Percentiles rank a stretch among this genome's conserved stretches.
Conservation (phyloP, 2,888 invertebrate species). For the Hipparchia sbordonii region DNA sequence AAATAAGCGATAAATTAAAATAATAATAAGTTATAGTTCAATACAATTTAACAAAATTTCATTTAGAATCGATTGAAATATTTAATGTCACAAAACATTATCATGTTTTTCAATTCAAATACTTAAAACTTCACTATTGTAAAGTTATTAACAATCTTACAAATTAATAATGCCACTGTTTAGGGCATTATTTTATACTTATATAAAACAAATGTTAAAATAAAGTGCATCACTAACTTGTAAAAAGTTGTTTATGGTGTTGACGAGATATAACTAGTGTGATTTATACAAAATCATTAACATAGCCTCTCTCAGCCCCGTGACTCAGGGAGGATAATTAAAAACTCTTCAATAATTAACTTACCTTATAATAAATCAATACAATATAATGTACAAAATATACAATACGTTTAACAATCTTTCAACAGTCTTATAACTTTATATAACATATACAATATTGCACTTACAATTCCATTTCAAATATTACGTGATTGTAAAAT, state of each 20-base stretch:
- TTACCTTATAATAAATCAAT: conserved; percentile 69
- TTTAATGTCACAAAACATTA: conserved; percentile 54
- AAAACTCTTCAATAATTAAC: conserved; percentile 62
- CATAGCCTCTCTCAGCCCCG: conserved; percentile 58
- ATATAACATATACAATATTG: conserved; percentile 78
- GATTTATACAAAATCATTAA: conserved; percentile 47
- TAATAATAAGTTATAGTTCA: conserved; percentile 47
- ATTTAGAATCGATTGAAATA: conserved; percentile 51
- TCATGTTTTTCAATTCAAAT: background rate
- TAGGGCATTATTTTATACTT: conserved; percentile 32
- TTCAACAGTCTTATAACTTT: conserved; percentile 82
- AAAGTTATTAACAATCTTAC: conserved; percentile 38
- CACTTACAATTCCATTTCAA: conserved; percentile 58
- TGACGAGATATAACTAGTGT: conserved; percentile 37
- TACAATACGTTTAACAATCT: conserved; percentile 77
- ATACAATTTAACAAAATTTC: conserved; percentile 47
- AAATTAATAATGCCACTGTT: conserved; percentile 33
- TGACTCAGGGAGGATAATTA: conserved; percentile 55
- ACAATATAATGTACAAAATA: conserved; percentile 78
- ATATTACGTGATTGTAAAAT: conserved; percentile 31
- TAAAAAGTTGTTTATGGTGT: conserved; percentile 38
- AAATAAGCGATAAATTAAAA: conserved; percentile 57
- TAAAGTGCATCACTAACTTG: conserved; percentile 36
- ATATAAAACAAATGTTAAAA: conserved; percentile 36
- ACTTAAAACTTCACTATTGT: conserved; percentile 24